These are phyloP conservation scores for Hyles euphorbiae DNA, from an alignment of 1,140 invertebrate species.

Conservation along the genomic window DNA sequence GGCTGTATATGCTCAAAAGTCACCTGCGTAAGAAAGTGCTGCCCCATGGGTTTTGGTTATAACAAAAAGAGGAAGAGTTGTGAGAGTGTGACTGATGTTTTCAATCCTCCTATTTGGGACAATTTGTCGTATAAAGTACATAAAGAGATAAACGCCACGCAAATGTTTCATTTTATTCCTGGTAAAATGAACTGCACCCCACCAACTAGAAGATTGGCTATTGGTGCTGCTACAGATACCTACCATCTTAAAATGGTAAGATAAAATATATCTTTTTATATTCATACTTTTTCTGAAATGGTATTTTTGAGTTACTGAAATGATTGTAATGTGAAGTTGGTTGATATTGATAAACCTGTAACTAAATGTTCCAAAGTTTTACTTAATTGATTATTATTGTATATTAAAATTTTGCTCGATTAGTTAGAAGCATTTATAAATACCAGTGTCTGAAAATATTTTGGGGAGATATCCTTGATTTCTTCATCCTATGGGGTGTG, in stretches of 20 bases:
- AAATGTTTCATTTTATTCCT: slow-evolving; percentile 30
- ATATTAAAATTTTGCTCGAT: no score
- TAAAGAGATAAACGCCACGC: slow-evolving; percentile 15
- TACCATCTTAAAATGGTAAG: slow-evolving; percentile 29
- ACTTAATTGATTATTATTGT: no score
- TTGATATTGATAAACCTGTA: no score
- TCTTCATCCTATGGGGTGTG: no score
- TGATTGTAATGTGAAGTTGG: no score
- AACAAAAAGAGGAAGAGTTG: slow-evolving; percentile 19
- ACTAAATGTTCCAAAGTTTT: no score
- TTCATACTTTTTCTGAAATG: neutral
- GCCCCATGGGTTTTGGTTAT: slow-evolving; percentile 30
- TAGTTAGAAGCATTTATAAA: no score
- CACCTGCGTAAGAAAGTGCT: slow-evolving; percentile 39
- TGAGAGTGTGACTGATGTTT: slow-evolving; percentile 16
- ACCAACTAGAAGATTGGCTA: slow-evolving; percentile 9
- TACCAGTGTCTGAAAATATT: no score
- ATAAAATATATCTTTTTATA: neutral
- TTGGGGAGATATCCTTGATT: no score
- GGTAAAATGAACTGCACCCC: slow-evolving; percentile 28
- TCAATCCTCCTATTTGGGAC: slow-evolving; percentile 31
- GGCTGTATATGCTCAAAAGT: slow-evolving; percentile 38
- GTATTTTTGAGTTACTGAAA: no score
- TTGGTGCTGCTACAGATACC: neutral
- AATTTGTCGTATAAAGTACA: slow-evolving; percentile 16